These are phyloP conservation scores for Lithophane semibrunnea DNA, from an alignment of 2,888 invertebrate species.

Conservation along the genomic window DNA sequence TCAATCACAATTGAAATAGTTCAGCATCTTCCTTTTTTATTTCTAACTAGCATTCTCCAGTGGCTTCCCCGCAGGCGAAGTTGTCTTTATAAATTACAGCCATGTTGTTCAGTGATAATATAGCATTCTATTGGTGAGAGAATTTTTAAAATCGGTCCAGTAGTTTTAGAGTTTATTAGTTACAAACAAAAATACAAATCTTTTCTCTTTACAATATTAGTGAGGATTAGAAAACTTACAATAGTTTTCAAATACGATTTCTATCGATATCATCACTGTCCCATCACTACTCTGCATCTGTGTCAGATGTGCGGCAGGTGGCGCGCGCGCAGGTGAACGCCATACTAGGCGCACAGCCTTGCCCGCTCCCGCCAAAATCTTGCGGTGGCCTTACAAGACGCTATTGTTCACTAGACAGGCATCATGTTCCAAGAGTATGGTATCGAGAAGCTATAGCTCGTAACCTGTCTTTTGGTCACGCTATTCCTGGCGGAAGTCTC, in stretches of 20 bases:
- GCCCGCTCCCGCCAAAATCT: slow-evolving; percentile 83
- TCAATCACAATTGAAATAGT: not conserved
- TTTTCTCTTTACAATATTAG: too few relatives aligned
- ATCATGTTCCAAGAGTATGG: slow-evolving; percentile 23
- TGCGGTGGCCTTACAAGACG: slow-evolving; percentile 66
- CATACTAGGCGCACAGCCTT: slow-evolving; percentile 84
- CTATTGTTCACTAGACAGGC: slow-evolving; percentile 60
- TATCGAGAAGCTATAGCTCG: not conserved
- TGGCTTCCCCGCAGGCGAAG: too few relatives aligned
- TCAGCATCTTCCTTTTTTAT: not conserved
- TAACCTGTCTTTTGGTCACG: not conserved
- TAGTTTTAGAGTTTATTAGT: too few relatives aligned
- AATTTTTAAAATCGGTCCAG: too few relatives aligned
- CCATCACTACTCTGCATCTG: slow-evolving; percentile 85
- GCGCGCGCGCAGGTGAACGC: slow-evolving; percentile 85
- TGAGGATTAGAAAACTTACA: not conserved
- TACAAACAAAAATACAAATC: too few relatives aligned
- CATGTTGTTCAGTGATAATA: too few relatives aligned
- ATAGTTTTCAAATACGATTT: not conserved
- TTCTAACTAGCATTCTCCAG: too few relatives aligned
- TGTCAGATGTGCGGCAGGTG: slow-evolving; percentile 89
- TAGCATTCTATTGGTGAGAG: too few relatives aligned
- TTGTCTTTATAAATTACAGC: too few relatives aligned
- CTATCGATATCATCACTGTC: slow-evolving; percentile 62
- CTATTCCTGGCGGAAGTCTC: not conserved